These are phyloP conservation scores for Coecobrya sp. DNA, from an alignment of 2,888 invertebrate genomes.

Conservation along the genomic window DNA sequence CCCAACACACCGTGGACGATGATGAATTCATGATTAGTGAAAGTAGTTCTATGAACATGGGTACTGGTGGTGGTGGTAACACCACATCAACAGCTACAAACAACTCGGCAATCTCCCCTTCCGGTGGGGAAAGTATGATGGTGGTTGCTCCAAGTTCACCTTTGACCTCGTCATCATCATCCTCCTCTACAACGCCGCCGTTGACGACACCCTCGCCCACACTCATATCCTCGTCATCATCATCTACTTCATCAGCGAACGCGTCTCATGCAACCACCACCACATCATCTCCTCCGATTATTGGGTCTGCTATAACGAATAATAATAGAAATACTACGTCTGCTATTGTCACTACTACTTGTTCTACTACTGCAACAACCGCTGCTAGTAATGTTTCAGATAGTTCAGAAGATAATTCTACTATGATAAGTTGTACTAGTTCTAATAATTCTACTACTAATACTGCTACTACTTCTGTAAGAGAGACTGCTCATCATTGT, in stretches of 20 bases:
- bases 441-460: conserved; percentile 66
- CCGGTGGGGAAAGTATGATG: conserved; percentile 48
- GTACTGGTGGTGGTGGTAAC: neutral
- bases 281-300: no score
- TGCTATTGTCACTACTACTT: conserved; percentile 47
- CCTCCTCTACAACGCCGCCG: conserved; percentile 55
- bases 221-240: neutral
- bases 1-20: conserved; percentile 45
- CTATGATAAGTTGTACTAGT: conserved; percentile 70
- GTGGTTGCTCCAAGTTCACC: conserved; percentile 16
- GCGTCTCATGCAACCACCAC: conserved; percentile 15
- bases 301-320: conserved; percentile 48
- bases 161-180: conserved; percentile 43
- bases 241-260: conserved; percentile 25
- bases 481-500: conserved; percentile 83
- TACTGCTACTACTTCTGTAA: conserved; percentile 73
- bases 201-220: conserved; percentile 49
- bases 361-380: conserved; percentile 37
- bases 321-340: conserved; percentile 52
- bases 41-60: conserved; percentile 44
- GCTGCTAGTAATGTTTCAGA: conserved; percentile 61
- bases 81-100: conserved; percentile 7
- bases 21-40: conserved; percentile 72
- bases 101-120: conserved; percentile 19
- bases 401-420: conserved; percentile 50